Evolutionary conservation across 2,888 invertebrate species (phyloP), one percentile per base, ranked within the genome.

Genomic region (Brachylomia viminalis): DNA sequence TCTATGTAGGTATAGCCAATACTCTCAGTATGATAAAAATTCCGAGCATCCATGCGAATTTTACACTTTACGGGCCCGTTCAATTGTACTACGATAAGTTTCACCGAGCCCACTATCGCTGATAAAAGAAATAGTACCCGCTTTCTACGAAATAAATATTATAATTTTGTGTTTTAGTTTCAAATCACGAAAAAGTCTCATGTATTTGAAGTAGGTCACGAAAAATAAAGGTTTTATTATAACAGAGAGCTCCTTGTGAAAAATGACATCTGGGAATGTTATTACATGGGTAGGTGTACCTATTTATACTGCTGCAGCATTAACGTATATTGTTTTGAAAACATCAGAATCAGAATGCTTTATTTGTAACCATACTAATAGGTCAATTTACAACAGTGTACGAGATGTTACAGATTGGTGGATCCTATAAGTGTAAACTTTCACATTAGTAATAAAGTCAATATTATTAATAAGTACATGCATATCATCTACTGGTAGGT

Each of bases 31-130:
- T 47, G 33, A 72, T 79, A 72, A 56, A 80, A 72, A 72, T 80
- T 61, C 54, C 5, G 62, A 65, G 59, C 59, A 67, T 49, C 17
- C 62, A 68, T 61, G 62, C 73, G 62, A 61, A 74, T 68, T 45
- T 75, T 33, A 58, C 56, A 66, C 38, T 66, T 71, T 56, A 72
- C 52, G 30, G 23, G 23, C 13, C 23, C 61, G 54, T 71, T 80
- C 72, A 38, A 68, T 71, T 78, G 78, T 70, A 59, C 71, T 27
- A 66, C n/a, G 74, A 74, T 61, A 82, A 59, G 64, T 67, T 71
- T 77, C 64, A 8, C 58, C 45, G 7, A 45, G 30, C 38, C 20
- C 45, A 75, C 66, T 66, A 80, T 56, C 7, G 17, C 20, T 58
- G 61, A 62, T 61, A 80, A 70, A 70, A 49, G 15, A 56, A 72